These are phyloP conservation scores for Chelidonichthys spinosus DNA, from an alignment of 2,797 vertebrate genomes.

Conservation along the genomic window DNA sequence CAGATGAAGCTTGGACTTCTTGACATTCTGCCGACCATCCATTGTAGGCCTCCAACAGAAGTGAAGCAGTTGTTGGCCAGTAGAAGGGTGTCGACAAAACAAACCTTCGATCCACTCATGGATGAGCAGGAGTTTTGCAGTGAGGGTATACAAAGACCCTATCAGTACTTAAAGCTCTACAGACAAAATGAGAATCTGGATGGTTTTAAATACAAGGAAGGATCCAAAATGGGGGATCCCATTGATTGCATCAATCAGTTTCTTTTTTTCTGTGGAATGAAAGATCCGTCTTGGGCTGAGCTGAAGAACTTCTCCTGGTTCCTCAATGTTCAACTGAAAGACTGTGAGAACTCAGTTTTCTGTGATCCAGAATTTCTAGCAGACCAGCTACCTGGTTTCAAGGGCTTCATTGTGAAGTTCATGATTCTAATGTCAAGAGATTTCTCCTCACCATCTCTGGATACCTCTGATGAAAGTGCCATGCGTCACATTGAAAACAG, in stretches of 20 bases:
- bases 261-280: conserved; percentile 78
- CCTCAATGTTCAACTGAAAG: conserved; percentile 84
- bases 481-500: conserved; percentile 13
- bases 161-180: conserved; percentile 82
- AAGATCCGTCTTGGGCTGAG: conserved; percentile 86
- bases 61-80: conserved; percentile 62
- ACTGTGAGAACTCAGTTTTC: conserved; percentile 85
- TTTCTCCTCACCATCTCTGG: conserved; percentile 85
- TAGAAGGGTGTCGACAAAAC: not conserved
- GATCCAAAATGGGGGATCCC: conserved; percentile 57
- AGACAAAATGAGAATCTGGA: conserved; percentile 70
- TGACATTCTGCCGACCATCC: conserved; percentile 80
- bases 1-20: conserved; percentile 78
- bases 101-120: conserved; percentile 78
- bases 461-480: conserved; percentile 80
- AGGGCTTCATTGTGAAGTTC: conserved; percentile 85
- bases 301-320: conserved; percentile 86
- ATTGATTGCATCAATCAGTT: conserved; percentile 80
- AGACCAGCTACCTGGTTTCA: conserved; percentile 80
- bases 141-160: conserved; percentile 84
- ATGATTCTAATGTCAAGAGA: conserved; percentile 87
- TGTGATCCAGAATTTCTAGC: conserved; percentile 80
- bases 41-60: conserved; percentile 78
- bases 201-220: conserved; percentile 71
- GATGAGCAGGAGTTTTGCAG: conserved; percentile 78